phyloP scores from a whole-genome alignment of 2,797 vertebrate species.

The Bucorvus abyssinicus region DNA sequence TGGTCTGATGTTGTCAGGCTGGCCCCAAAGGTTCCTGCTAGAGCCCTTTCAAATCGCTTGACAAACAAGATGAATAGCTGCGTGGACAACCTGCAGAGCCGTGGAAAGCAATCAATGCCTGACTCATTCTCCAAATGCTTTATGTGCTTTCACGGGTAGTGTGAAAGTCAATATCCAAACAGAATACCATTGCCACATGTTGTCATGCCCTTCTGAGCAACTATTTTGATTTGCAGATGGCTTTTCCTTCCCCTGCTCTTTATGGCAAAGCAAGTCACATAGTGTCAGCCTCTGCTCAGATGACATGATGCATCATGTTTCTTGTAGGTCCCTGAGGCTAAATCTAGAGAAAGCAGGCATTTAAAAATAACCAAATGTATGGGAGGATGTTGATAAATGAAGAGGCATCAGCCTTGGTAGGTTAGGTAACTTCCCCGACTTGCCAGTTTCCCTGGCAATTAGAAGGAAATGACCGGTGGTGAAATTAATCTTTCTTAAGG shows the following conservation, averaged over 20 bases:
- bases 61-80: slow-evolving; percentile 10
- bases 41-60: not conserved
- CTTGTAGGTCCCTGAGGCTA: not conserved
- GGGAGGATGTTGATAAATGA: not conserved
- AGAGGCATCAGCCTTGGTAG: not conserved
- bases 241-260: not conserved
- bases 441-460: not conserved
- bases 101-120: slow-evolving; percentile 42
- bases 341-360: not conserved
- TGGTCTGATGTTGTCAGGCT: not conserved
- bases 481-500: not conserved
- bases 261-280: not conserved
- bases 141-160: not conserved
- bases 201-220: not conserved
- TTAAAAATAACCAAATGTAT: not conserved
- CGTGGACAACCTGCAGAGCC: not conserved
- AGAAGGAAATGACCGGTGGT: not conserved
- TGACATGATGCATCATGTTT: not conserved
- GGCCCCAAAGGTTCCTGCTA: not conserved
- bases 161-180: slow-evolving; percentile 28
- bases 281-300: not conserved
- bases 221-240: slow-evolving; percentile 1
- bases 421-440: not conserved
- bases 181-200: not conserved
- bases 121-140: slow-evolving; percentile 1